phyloP scores from a whole-genome alignment of 2,797 vertebrate species.

The Cyprinella venusta region DNA sequence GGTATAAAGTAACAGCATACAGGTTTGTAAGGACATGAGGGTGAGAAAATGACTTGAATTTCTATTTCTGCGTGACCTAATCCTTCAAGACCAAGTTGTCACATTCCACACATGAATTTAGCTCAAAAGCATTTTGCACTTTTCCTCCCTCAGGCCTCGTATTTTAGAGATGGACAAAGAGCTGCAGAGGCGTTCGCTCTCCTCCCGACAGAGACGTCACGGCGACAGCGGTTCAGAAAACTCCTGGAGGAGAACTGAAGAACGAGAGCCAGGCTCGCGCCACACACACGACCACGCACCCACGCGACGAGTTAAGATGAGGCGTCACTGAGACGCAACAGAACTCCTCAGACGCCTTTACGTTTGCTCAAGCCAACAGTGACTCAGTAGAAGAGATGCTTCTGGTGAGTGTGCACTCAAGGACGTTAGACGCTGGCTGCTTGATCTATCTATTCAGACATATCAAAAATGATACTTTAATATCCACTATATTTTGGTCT shows the following conservation, averaged over 20 bases:
- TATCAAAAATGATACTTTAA: slow-evolving; percentile 29
- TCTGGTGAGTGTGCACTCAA: background rate
- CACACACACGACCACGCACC: slow-evolving; percentile 82
- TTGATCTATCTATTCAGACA: slow-evolving; percentile 36
- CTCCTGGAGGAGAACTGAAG: slow-evolving; percentile 89
- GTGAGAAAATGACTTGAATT: background rate
- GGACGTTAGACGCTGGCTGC: slow-evolving; percentile 6
- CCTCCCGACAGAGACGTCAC: slow-evolving; percentile 76
- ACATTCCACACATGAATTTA: background rate
- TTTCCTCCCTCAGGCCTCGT: slow-evolving; percentile 82
- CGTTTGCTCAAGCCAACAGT: background rate
- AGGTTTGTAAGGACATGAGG: background rate
- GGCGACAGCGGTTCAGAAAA: slow-evolving; percentile 87
- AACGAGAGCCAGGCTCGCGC: slow-evolving; percentile 69
- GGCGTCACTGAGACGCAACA: slow-evolving; percentile 85
- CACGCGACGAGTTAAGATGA: slow-evolving; percentile 93
- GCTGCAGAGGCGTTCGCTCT: slow-evolving; percentile 88
- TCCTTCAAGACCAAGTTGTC: background rate
- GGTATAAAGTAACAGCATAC: background rate
- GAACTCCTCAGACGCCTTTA: background rate
- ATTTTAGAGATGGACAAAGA: slow-evolving; percentile 99
- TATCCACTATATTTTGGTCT: slow-evolving; percentile 53
- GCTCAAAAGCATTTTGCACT: background rate
- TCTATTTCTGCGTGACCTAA: background rate
- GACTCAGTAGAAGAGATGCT: slow-evolving; percentile 14